phyloP scores from a whole-genome alignment of 2,113 vertebrate species.

The Pagrus major region DNA sequence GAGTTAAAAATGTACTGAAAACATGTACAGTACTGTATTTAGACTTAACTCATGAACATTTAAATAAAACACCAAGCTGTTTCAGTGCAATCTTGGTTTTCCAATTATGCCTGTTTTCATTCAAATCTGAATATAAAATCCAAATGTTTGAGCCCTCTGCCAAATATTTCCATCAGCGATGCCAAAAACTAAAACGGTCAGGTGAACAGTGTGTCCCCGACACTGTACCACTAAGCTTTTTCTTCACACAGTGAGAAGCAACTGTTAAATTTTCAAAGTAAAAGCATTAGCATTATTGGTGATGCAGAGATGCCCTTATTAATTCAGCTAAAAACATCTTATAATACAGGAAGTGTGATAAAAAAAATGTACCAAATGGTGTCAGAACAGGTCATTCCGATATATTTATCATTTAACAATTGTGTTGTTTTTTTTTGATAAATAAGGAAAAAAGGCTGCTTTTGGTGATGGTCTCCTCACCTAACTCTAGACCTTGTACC shows the following conservation, averaged over 20 bases:
- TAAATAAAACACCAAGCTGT: background rate
- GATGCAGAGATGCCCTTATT: background rate
- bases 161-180: background rate
- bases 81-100: slow-evolving; percentile 7
- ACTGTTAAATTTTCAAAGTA: slow-evolving; percentile 1
- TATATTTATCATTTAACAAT: background rate
- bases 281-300: background rate
- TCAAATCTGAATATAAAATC: background rate
- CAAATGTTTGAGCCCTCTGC: background rate
- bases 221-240: background rate
- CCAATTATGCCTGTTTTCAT: background rate
- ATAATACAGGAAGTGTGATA: background rate
- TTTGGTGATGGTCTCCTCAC: background rate
- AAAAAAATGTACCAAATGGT: background rate
- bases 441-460: background rate
- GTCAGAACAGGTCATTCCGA: background rate
- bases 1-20: background rate
- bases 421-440: background rate
- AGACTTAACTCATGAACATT: background rate
- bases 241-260: background rate
- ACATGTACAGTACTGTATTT: fast-evolving
- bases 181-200: background rate
- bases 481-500: background rate
- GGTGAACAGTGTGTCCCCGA: background rate
- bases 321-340: background rate